phyloP scores from a whole-genome alignment of 2,113 vertebrate genomes.

The Lutjanus erythropterus region DNA sequence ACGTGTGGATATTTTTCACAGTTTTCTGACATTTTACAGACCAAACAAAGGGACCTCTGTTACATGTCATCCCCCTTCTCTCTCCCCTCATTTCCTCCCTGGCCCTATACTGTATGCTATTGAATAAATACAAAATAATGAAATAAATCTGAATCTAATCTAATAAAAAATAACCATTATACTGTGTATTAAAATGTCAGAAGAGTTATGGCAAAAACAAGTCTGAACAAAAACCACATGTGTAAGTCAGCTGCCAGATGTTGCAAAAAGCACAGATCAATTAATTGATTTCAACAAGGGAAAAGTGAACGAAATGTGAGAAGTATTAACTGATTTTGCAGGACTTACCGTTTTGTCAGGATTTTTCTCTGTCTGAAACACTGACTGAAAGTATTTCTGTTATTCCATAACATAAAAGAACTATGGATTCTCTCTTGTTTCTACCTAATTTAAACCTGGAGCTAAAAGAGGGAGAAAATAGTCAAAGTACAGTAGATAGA shows the following conservation, averaged over 20 bases:
- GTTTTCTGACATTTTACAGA: neutral
- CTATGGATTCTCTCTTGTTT: conserved; percentile 12
- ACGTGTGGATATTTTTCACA: neutral
- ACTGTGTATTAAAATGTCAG: conserved; percentile 9
- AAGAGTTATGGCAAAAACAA: neutral
- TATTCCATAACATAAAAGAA: conserved; percentile 22
- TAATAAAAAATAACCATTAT: conserved; percentile 29
- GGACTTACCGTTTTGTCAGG: neutral
- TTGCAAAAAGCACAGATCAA: conserved; percentile 24
- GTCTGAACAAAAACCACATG: neutral
- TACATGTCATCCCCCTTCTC: neutral
- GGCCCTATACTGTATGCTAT: neutral
- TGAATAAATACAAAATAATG: neutral
- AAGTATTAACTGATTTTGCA: conserved; percentile 17
- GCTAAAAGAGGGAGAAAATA: neutral
- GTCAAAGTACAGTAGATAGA: conserved; percentile 17
- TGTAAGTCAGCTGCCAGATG: conserved; percentile 1
- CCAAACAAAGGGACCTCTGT: conserved; percentile 5
- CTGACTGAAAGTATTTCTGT: conserved; percentile 28
- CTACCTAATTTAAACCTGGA: conserved; percentile 28
- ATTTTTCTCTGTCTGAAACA: conserved; percentile 13
- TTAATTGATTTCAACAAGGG: conserved; percentile 23
- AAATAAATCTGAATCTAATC: neutral
- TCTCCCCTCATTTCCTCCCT: neutral
- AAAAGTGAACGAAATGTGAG: conserved; percentile 7